Conservation (phyloP, 2,888 invertebrate genomes). For the Mechanitis mazaeus region DNA sequence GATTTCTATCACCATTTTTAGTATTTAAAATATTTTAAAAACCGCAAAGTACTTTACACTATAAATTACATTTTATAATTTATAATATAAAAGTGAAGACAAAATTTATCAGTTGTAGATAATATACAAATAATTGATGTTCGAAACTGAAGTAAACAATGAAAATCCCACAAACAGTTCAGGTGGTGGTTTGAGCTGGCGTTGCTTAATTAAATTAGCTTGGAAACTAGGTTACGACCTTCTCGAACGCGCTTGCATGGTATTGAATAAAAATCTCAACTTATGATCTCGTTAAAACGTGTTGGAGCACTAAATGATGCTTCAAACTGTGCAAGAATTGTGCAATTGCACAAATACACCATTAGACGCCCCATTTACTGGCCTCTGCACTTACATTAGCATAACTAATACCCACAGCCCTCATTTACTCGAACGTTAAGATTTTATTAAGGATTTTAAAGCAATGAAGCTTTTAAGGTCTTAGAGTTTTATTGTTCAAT, state of each 20-base stretch:
- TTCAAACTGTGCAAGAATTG: constrained; percentile 23
- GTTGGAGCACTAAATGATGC: constrained; percentile 27
- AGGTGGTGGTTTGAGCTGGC: constrained; percentile 17
- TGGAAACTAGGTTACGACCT: constrained; percentile 22
- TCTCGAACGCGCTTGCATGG: constrained; percentile 18
- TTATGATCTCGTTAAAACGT: constrained; percentile 28
- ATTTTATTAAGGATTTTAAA: constrained; percentile 21
- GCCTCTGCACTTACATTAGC: constrained; percentile 27
- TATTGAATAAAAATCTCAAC: constrained; percentile 30
- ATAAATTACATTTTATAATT: no score
- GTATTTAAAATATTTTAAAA: no score
- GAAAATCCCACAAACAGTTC: constrained; percentile 15
- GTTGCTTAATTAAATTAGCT: constrained; percentile 24
- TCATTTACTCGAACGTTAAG: constrained; percentile 23
- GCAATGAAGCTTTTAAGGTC: constrained; percentile 3
- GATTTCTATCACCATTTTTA: no score
- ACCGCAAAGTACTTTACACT: no score
- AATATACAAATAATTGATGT: not conserved
- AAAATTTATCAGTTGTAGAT: no score
- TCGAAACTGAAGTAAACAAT: constrained; percentile 1
- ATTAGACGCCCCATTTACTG: constrained; percentile 25
- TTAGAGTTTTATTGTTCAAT: not conserved
- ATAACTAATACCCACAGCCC: constrained; percentile 24
- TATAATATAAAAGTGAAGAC: no score
- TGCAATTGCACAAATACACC: constrained; percentile 26